Evolutionary conservation across 2,797 vertebrate genomes (phyloP).

Genomic region (Epinephelus malabaricus): DNA sequence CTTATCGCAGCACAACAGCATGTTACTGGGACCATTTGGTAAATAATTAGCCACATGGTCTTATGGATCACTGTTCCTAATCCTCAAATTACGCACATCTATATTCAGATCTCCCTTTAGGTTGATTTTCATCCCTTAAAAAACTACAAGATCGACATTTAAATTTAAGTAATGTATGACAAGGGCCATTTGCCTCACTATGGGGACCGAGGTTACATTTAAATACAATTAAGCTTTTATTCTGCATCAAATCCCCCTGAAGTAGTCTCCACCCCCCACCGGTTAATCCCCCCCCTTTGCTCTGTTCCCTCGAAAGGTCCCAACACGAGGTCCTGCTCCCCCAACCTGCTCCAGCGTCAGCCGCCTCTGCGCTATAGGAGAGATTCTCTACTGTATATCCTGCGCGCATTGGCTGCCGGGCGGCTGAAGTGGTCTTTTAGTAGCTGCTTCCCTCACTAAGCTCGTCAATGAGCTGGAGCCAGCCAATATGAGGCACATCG

Average conservation of each 20-base stretch:
- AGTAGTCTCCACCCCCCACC: slow-evolving; percentile 39
- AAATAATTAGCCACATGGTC: neutral
- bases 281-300: slow-evolving; percentile 41
- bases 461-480: slow-evolving; percentile 81
- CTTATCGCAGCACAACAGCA: neutral
- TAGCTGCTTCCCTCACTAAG: slow-evolving; percentile 70
- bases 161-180: slow-evolving; percentile 4
- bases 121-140: neutral
- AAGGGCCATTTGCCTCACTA: neutral
- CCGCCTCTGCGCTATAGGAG: slow-evolving; percentile 23
- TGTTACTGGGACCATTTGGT: neutral
- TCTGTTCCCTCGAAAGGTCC: slow-evolving; percentile 47
- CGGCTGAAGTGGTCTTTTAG: slow-evolving; percentile 59
- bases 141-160: neutral
- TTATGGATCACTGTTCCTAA: neutral
- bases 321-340: slow-evolving; percentile 54
- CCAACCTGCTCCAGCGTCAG: slow-evolving; percentile 20
- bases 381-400: slow-evolving; percentile 13
- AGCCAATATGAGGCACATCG: slow-evolving; percentile 79
- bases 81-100: neutral
- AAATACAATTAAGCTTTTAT: slow-evolving; percentile 65
- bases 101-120: neutral
- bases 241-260: slow-evolving; percentile 54
- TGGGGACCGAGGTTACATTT: slow-evolving; percentile 34
- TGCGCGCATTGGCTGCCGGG: slow-evolving; percentile 53